Percentiles rank a stretch among this genome's conserved stretches.
These are phyloP conservation scores for Actenoides hombroni DNA, from an alignment of 2,113 vertebrate genomes.

Conservation along the genomic window DNA sequence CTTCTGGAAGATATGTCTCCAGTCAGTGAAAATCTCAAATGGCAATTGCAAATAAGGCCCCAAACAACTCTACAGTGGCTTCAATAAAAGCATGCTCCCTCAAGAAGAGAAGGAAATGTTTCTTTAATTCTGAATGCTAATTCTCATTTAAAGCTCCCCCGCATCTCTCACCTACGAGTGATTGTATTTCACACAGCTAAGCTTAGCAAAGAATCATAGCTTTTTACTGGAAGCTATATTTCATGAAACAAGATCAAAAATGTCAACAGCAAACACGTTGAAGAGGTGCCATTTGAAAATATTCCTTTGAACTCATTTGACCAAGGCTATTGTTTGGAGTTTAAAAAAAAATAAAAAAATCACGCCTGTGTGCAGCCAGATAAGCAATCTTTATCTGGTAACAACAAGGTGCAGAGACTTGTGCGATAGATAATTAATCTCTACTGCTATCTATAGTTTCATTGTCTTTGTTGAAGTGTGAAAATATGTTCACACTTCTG, in stretches of 20 bases:
- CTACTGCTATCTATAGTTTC: constrained; percentile 84
- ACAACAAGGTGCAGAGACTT: constrained; percentile 75
- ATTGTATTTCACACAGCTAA: neutral
- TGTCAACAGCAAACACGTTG: constrained; percentile 36
- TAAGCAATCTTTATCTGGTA: constrained; percentile 72
- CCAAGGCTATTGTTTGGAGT: constrained; percentile 28
- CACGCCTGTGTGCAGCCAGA: constrained; percentile 74
- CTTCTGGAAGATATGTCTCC: neutral
- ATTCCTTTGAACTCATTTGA: constrained; percentile 72
- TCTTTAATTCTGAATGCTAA: constrained; percentile 49
- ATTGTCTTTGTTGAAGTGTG: constrained; percentile 80
- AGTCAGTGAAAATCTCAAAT: neutral
- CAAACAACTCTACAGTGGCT: neutral
- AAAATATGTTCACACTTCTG: constrained; percentile 82
- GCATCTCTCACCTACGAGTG: constrained; percentile 14
- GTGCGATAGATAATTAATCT: constrained; percentile 82
- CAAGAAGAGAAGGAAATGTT: neutral
- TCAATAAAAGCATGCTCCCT: neutral
- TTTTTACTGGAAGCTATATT: constrained; percentile 42
- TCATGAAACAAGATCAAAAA: constrained; percentile 69
- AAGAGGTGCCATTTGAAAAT: constrained; percentile 56
- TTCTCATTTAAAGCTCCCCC: constrained; percentile 27
- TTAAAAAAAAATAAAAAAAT: constrained; percentile 46
- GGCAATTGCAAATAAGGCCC: neutral
- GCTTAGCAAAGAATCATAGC: constrained; percentile 53